Evolutionary conservation across 2,797 vertebrate genomes (phyloP).

Genomic region (Coregonus sp.): DNA sequence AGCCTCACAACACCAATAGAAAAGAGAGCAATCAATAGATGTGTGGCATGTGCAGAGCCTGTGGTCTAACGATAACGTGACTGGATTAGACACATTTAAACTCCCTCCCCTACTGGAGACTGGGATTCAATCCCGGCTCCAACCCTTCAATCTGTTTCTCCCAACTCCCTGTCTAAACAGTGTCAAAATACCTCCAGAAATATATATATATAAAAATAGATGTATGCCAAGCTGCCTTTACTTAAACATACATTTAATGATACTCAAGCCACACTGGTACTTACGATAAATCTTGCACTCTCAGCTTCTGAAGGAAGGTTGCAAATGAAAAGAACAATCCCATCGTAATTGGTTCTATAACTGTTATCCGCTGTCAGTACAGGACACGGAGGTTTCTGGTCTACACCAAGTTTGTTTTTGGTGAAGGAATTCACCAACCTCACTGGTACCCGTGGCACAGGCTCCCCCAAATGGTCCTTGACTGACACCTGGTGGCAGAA

Average conservation of each 20-base stretch:
- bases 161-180: no score
- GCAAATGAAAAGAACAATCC: slow-evolving; percentile 78
- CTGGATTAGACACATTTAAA: not conserved
- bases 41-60: not conserved
- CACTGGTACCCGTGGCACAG: slow-evolving; percentile 67
- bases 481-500: slow-evolving; percentile 79
- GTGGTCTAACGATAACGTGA: not conserved
- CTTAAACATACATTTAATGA: not conserved
- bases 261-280: slow-evolving; percentile 30
- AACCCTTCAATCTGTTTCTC: no score
- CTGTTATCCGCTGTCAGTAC: slow-evolving; percentile 41
- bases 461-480: slow-evolving; percentile 77
- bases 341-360: slow-evolving; percentile 30
- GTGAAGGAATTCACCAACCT: slow-evolving; percentile 58
- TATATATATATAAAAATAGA: no score
- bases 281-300: slow-evolving; percentile 75
- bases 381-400: not conserved
- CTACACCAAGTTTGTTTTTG: slow-evolving; percentile 18
- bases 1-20: not conserved
- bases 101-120: no score
- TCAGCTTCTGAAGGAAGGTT: slow-evolving; percentile 68
- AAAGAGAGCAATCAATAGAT: not conserved
- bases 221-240: not conserved
- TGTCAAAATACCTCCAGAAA: no score
- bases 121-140: no score